Percentiles rank a stretch among this genome's conserved stretches.
Conservation (phyloP, 2,888 invertebrate genomes). For the Volucella bombylans region DNA sequence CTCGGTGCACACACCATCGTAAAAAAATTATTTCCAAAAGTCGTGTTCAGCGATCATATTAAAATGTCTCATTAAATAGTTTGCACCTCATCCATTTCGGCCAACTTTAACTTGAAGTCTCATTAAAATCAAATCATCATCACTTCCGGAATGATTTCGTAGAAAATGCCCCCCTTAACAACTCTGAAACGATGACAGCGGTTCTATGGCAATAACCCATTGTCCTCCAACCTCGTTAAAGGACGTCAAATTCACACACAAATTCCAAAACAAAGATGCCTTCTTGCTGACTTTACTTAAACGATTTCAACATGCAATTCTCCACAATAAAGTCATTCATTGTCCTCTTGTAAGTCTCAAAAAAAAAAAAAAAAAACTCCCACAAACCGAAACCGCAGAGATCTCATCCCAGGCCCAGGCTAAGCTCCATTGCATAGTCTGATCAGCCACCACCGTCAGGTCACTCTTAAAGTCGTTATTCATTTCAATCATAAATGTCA, state of each 20-base stretch:
- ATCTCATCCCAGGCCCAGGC: neutral
- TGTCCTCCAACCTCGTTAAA: conserved; percentile 55
- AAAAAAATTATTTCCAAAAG: too few relatives aligned
- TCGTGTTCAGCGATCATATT: too few relatives aligned
- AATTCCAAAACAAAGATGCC: neutral
- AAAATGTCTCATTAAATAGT: too few relatives aligned
- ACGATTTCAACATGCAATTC: conserved; percentile 24
- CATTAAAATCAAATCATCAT: conserved; percentile 33
- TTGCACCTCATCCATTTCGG: too few relatives aligned
- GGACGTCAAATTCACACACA: conserved; percentile 22
- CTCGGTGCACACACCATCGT: too few relatives aligned
- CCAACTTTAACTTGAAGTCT: neutral
- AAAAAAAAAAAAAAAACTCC: conserved; percentile 4
- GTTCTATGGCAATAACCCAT: conserved; percentile 40
- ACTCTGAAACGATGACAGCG: conserved; percentile 19
- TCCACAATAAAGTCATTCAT: conserved; percentile 42
- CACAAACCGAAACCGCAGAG: conserved; percentile 11
- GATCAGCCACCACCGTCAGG: conserved; percentile 32
- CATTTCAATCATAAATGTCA: conserved; percentile 71
- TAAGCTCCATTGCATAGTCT: neutral
- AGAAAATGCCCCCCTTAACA: conserved; percentile 9
- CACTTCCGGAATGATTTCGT: conserved; percentile 29
- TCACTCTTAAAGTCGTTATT: conserved; percentile 64
- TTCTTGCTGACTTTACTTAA: neutral
- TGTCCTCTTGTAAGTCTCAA: conserved; percentile 17